Conservation (phyloP, 1,140 invertebrate genomes). For the Melipona quadrifasciata region DNA sequence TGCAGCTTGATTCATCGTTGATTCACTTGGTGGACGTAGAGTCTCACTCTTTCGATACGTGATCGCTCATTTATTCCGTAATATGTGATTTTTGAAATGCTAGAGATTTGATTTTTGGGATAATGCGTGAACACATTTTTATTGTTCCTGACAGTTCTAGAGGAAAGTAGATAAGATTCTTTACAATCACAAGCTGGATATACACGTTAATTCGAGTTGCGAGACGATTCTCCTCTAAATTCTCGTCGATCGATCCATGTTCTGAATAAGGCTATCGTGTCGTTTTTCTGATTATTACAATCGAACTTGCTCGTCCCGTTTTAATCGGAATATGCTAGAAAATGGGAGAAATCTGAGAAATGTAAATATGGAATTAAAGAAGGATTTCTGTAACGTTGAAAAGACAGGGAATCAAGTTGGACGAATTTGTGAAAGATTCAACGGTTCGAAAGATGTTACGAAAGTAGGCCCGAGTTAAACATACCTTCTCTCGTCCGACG, state of each 20-base stretch:
- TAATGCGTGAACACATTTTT: too few relatives aligned
- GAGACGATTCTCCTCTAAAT: constrained; percentile 56
- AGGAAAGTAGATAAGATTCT: constrained; percentile 33
- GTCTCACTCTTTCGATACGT: background rate
- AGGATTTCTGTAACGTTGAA: background rate
- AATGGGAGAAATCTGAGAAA: too few relatives aligned
- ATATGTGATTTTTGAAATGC: too few relatives aligned
- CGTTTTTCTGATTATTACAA: constrained; percentile 38
- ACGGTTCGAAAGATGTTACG: constrained; percentile 17
- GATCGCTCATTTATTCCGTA: background rate
- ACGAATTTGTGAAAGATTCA: background rate
- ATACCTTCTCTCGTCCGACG: constrained; percentile 37
- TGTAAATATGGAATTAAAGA: background rate
- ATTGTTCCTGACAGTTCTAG: background rate
- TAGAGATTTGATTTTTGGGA: background rate
- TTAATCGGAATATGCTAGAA: background rate
- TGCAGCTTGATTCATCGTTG: background rate
- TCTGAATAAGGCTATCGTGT: constrained; percentile 47
- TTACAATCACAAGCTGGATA: constrained; percentile 29
- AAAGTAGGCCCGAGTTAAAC: constrained; percentile 36
- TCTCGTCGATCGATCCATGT: constrained; percentile 62
- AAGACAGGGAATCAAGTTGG: background rate
- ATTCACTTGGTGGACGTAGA: background rate
- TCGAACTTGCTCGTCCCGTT: background rate
- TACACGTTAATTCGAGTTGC: constrained; percentile 57